Evolutionary conservation across 2,113 vertebrate species (phyloP), one percentile per base, ranked within the genome.

Genomic region (Poecilia latipinna): DNA sequence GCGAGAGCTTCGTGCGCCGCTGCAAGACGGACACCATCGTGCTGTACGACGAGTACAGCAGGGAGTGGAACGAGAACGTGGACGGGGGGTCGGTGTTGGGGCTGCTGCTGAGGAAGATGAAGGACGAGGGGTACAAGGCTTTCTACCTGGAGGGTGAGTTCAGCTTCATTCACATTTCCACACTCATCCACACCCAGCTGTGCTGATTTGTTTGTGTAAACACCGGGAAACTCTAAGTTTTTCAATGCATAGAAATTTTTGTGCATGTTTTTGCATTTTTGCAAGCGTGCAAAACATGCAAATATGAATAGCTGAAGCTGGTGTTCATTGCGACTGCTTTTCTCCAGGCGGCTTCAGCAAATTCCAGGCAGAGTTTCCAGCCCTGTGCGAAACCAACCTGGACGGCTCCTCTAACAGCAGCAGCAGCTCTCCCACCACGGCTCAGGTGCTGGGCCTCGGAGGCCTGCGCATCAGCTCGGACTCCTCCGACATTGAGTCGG

Each of bases 401-500:
- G 97, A 97, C 86, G 96, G 96, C 67, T 95, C 95, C 0, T 94
- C 95, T 77, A 95, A 91, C 92, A 96, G 93, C 91, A 84, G 86
- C 70, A 48, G 44, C 44, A 48, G 44, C 13, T 57, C 51, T 57
- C 96, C 96, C 26, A 96, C 96, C 42, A 93, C 96, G 4, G 83
- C 97, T 74, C 97, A 97, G 7, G 97, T 98, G 12, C 88, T 98
- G 83, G 97, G 97, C 12, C 95, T 98, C 60, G 96, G 97, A 26
- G 97, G 97, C 57, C 96, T 98, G 65, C 94, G 97, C 28, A 98
- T 98, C 93, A 98, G 97, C 93, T 98, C 97, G 0, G 97, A 98
- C 93, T 98, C 97, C 3, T 98, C 97, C 1, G 97, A 98, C 90
- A 95, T 98, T 73, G 97, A 98, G 88, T 98, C 97, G n/a, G 97